Percentiles rank a stretch among this genome's conserved stretches.
phyloP scores from a whole-genome alignment of 2,888 invertebrate species.

The Rhodophaea formosa region DNA sequence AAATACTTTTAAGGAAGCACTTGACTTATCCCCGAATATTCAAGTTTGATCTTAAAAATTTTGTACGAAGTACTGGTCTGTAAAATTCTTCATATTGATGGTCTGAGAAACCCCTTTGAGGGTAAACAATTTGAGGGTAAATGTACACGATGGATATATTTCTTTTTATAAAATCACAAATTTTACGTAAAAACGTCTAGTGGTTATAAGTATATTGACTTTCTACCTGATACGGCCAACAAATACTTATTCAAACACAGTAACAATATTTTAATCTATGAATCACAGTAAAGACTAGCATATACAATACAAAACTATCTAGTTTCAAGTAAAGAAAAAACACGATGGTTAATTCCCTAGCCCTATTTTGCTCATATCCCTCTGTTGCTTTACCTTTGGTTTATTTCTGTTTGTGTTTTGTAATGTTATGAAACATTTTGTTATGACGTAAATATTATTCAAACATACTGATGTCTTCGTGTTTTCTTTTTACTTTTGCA shows the following conservation, averaged over 20 bases:
- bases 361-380: neutral
- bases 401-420: neutral
- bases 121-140: too few relatives aligned
- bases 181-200: too few relatives aligned
- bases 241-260: conserved; percentile 16
- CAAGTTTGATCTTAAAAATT: too few relatives aligned
- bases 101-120: too few relatives aligned
- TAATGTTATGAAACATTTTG: too few relatives aligned
- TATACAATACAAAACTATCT: conserved; percentile 32
- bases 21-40: too few relatives aligned
- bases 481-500: neutral
- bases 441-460: neutral
- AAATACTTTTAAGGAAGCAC: too few relatives aligned
- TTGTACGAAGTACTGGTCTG: too few relatives aligned
- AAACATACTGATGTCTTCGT: neutral
- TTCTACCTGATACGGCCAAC: neutral
- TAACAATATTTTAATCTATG: conserved; percentile 38
- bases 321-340: neutral
- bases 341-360: neutral
- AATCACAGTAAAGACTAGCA: conserved; percentile 75
- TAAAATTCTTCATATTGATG: too few relatives aligned
- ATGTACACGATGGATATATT: too few relatives aligned
- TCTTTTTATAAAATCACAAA: too few relatives aligned
- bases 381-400: too few relatives aligned
- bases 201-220: neutral